A percentile compares a stretch with the other conserved stretches of the same genome.
Evolutionary conservation across 2,797 vertebrate species (phyloP).

Genomic region (Eremophila alpestris): DNA sequence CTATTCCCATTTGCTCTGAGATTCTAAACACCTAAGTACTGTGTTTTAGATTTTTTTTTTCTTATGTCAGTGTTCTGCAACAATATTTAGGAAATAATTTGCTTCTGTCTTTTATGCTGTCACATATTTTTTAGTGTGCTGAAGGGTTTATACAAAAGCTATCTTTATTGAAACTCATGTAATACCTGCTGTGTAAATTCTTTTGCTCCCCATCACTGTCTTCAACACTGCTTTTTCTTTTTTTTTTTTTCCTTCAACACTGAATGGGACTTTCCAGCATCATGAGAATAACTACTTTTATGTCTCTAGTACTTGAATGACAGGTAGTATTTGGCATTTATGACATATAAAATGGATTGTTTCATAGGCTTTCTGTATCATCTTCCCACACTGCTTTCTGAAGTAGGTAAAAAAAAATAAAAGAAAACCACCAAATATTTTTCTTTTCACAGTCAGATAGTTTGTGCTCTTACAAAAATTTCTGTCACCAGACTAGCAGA

Average conservation of each 20-base stretch:
- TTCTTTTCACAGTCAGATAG: background rate
- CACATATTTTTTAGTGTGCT: background rate
- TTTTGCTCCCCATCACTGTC: background rate
- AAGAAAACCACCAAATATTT: background rate
- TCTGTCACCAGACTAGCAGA: background rate
- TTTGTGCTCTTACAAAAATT: background rate
- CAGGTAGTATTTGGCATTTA: background rate
- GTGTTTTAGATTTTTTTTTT: background rate
- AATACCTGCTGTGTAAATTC: background rate
- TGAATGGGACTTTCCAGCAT: background rate
- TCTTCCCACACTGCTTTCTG: background rate
- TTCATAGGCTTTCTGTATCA: background rate
- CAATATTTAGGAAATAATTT: background rate
- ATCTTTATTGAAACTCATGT: background rate
- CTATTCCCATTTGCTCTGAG: background rate
- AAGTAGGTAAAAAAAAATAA: rapidly evolving
- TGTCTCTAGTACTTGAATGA: background rate
- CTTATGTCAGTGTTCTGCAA: background rate
- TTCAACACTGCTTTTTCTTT: background rate
- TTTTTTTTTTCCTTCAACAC: background rate
- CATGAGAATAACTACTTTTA: background rate
- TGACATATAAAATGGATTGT: background rate
- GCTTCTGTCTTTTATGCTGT: background rate
- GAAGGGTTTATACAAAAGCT: background rate
- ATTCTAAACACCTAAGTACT: background rate